Base-by-base conservation (phyloP, 1,140 invertebrate species). In the Ceratosolen solmsi region DNA sequence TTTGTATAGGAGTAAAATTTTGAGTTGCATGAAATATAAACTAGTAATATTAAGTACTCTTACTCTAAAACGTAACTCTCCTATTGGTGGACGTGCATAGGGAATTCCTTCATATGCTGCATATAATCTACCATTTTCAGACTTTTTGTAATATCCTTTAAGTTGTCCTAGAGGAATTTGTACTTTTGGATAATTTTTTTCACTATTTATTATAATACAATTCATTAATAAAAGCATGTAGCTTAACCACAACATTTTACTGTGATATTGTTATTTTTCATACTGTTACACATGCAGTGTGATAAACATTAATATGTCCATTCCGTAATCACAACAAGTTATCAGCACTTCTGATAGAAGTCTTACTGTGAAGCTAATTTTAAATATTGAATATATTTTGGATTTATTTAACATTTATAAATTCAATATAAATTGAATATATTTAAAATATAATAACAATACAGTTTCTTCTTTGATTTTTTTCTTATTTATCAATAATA, bases 51-150 rank as follows among this genome's bases (percentile, higher is more conserved):
- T 72, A 71, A 77, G 70, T 13, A 58, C 25, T 58, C 41, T 84
- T 92, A 94, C 92, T 87, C 90, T 89, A 85, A 94, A 95, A 82
- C 94, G 88, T 51, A 93, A 86, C 80, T 93, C 89, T 76, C 92
- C 91, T 17, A 93, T 82, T 20, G 94, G 94, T 58, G 94, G 92
- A 82, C 92, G 86, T 3, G 94, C 94, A 84, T 93, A 95, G 22
- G 94, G 94, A 74, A 95, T 92, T 17, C 93, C 93, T 82, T 93
- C 89, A 82, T 94, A 95, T 11, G 92, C 91, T 77, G 93, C 90
- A 33, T 93, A 92, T 22, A 82, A 83, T 84, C 84, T 86, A 22
- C 90, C 90, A 72, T 91, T 85, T 51, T 86, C 81, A 8, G 91
- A 91, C 33, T 78, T 38, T 68, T 88, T 88, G 56, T 89, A 88